Evolutionary conservation across 2,113 vertebrate genomes (phyloP).

Genomic region (Danionella cerebrum): DNA sequence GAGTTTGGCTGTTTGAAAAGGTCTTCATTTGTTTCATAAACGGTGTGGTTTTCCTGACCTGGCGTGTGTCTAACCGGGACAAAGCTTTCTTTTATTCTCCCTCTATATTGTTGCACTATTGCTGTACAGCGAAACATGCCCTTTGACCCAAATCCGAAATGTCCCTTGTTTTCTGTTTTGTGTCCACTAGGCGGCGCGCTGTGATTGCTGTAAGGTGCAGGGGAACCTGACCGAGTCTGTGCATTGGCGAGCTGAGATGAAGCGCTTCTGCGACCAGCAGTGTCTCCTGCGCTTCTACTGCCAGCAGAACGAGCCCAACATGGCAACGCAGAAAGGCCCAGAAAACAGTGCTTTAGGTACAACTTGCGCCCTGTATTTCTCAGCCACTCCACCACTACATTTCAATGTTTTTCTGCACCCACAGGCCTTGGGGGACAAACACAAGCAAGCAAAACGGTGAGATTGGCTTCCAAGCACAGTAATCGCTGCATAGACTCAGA

Average conservation of each 20-base stretch:
- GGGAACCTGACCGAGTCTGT: slow-evolving; percentile 87
- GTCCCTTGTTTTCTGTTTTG: neutral
- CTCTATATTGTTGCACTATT: too few relatives aligned
- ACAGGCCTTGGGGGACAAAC: slow-evolving; percentile 53
- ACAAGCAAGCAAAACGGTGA: slow-evolving; percentile 55
- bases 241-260: slow-evolving; percentile 91
- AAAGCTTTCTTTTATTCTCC: too few relatives aligned
- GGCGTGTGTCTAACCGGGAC: too few relatives aligned
- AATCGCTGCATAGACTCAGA: neutral
- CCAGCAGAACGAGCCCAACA: slow-evolving; percentile 93
- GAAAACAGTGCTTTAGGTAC: slow-evolving; percentile 83
- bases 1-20: too few relatives aligned
- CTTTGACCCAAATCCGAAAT: neutral
- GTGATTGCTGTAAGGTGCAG: slow-evolving; percentile 96
- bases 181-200: slow-evolving; percentile 81
- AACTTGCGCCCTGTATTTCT: neutral
- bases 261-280: slow-evolving; percentile 93
- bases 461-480: neutral
- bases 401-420: neutral
- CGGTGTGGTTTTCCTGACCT: too few relatives aligned
- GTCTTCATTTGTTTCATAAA: too few relatives aligned
- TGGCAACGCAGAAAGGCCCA: slow-evolving; percentile 92
- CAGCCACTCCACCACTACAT: neutral
- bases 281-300: slow-evolving; percentile 91
- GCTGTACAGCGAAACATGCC: too few relatives aligned